phyloP scores from a whole-genome alignment of 2,113 vertebrate genomes.

The Caretta caretta region DNA sequence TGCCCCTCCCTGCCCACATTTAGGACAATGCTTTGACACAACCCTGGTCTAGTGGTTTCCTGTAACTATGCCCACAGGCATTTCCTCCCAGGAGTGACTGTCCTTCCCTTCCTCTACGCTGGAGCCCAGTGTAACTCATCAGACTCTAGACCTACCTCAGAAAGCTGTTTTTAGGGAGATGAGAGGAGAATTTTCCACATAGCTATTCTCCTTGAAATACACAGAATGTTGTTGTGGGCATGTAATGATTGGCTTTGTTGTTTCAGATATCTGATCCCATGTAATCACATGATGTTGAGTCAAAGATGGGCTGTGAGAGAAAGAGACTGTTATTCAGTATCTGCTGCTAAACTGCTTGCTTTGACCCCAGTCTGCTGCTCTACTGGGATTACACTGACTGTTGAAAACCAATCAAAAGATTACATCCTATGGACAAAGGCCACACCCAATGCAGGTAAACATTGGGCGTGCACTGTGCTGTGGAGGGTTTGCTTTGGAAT shows the following conservation, averaged over 20 bases:
- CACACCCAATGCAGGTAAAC: constrained; percentile 74
- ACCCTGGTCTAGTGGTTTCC: background rate
- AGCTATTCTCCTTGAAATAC: background rate
- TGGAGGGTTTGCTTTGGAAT: background rate
- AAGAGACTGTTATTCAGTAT: constrained; percentile 93
- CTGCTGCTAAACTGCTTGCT: constrained; percentile 91
- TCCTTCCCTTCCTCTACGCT: background rate
- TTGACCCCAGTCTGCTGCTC: constrained; percentile 93
- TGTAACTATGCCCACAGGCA: accelerated
- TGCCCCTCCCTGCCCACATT: background rate
- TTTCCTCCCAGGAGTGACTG: background rate
- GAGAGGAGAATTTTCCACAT: background rate
- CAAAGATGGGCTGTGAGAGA: constrained; percentile 92
- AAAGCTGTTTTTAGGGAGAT: background rate
- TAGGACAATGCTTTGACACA: background rate
- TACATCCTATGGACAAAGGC: constrained; percentile 91
- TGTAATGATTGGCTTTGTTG: constrained; percentile 2
- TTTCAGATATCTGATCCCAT: constrained; percentile 95
- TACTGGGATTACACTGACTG: constrained; percentile 85
- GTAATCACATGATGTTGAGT: constrained; percentile 98
- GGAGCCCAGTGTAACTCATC: background rate
- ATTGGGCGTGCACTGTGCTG: background rate
- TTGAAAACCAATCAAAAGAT: constrained; percentile 87
- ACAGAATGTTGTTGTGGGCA: accelerated
- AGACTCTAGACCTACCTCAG: background rate